Conservation (phyloP, 2,888 invertebrate genomes). For the Pteria penguin region DNA sequence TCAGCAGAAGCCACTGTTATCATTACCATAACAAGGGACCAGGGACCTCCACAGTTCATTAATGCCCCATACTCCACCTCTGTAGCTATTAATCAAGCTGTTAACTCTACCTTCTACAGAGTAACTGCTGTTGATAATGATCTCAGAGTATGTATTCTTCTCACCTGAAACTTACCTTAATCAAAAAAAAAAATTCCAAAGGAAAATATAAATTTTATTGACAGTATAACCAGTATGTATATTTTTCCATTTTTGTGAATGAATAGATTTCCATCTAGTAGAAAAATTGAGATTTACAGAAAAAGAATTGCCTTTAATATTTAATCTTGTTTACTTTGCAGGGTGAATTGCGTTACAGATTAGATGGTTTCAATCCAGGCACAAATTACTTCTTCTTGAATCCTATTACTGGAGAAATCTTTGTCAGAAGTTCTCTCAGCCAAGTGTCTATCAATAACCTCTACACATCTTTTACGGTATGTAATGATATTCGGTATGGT, state of each 20-base stretch:
- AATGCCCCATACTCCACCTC: constrained; percentile 59
- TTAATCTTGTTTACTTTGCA: constrained; percentile 26
- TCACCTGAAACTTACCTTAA: neutral
- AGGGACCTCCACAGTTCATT: constrained; percentile 65
- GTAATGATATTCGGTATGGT: constrained; percentile 19
- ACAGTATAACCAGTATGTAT: no score
- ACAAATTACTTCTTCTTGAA: constrained; percentile 66
- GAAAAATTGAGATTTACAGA: neutral
- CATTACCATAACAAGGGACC: constrained; percentile 64
- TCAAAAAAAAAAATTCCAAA: no score
- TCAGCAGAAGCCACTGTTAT: constrained; percentile 56
- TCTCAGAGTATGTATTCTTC: constrained; percentile 47
- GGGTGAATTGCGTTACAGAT: constrained; percentile 56
- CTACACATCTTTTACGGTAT: constrained; percentile 49
- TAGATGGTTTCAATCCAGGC: constrained; percentile 59
- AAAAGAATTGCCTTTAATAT: neutral
- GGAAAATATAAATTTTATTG: no score
- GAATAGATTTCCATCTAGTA: no score
- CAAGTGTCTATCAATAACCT: constrained; percentile 24
- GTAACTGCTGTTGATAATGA: constrained; percentile 60
- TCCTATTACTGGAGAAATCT: constrained; percentile 60
- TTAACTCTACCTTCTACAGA: constrained; percentile 57
- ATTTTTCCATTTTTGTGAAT: no score
- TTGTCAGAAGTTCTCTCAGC: constrained; percentile 48
- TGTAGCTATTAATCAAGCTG: constrained; percentile 63